These are phyloP conservation scores for Carcinoscorpius rotundicauda DNA, from an alignment of 1,140 invertebrate species.

Conservation along the genomic window DNA sequence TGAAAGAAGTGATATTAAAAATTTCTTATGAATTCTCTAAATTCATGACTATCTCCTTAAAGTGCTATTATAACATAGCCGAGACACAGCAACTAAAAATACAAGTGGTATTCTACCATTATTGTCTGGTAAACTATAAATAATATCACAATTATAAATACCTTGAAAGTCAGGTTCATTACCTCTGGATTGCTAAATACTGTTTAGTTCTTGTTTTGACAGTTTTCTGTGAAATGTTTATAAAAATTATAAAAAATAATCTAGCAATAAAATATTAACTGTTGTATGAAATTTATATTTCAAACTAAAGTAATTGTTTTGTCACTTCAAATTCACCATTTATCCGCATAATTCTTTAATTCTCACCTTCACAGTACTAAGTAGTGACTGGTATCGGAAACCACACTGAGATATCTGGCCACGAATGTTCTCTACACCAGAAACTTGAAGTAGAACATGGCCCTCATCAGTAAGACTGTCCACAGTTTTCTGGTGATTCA, in stretches of 20 bases:
- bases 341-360: not conserved
- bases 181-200: no score
- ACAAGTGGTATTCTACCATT: no score
- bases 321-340: not conserved
- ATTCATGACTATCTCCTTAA: not conserved
- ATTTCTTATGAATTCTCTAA: not conserved
- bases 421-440: conserved; percentile 71
- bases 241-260: no score
- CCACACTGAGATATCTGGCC: conserved; percentile 78
- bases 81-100: no score
- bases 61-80: not conserved
- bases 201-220: no score
- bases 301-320: no score
- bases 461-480: conserved; percentile 81
- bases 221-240: no score
- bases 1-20: not conserved
- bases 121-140: no score
- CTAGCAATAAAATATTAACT: no score
- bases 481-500: conserved; percentile 57
- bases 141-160: no score
- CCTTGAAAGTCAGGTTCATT: no score
- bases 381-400: conserved; percentile 66
- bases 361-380: conserved; percentile 31
- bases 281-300: no score
- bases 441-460: conserved; percentile 69